These are phyloP conservation scores for Sparus aurata DNA, from an alignment of 2,797 vertebrate species.

Conservation along the genomic window DNA sequence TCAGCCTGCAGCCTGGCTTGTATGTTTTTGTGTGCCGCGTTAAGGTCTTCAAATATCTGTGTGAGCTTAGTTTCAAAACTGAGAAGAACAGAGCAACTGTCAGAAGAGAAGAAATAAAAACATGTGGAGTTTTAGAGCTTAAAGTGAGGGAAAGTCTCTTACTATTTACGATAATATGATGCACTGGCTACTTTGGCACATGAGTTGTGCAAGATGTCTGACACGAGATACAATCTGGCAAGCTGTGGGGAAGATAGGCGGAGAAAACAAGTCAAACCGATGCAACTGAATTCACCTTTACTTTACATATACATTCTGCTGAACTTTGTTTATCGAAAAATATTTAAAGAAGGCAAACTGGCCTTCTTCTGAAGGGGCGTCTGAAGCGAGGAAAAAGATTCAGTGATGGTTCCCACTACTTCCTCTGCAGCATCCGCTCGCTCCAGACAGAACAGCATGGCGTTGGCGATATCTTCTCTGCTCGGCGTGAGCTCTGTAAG, in stretches of 20 bases:
- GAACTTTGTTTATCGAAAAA: not conserved
- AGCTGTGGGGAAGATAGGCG: conserved; percentile 71
- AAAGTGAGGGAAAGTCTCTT: conserved; percentile 54
- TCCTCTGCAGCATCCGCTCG: conserved; percentile 88
- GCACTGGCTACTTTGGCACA: conserved; percentile 89
- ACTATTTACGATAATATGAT: conserved; percentile 90
- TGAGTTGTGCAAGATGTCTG: conserved; percentile 88
- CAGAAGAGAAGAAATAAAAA: not conserved
- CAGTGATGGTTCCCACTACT: conserved; percentile 84
- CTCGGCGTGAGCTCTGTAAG: conserved; percentile 83
- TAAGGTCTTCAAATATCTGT: conserved; percentile 87
- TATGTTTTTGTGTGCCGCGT: conserved; percentile 85
- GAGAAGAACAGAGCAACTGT: conserved; percentile 41
- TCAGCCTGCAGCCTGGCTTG: conserved; percentile 89
- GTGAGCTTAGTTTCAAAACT: conserved; percentile 88
- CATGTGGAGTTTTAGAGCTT: not conserved
- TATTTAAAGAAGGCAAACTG: not conserved
- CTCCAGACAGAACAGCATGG: conserved; percentile 88
- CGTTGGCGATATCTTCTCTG: conserved; percentile 78
- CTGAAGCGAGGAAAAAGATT: conserved; percentile 84
- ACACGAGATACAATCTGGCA: conserved; percentile 87
- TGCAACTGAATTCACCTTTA: too few species aligned
- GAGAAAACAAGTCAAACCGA: too few species aligned
- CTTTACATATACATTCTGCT: not conserved
- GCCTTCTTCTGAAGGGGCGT: conserved; percentile 88